A percentile compares a stretch with the other conserved stretches of the same genome.
phyloP scores from a whole-genome alignment of 2,113 vertebrate species.

The Embiotoca jacksoni region DNA sequence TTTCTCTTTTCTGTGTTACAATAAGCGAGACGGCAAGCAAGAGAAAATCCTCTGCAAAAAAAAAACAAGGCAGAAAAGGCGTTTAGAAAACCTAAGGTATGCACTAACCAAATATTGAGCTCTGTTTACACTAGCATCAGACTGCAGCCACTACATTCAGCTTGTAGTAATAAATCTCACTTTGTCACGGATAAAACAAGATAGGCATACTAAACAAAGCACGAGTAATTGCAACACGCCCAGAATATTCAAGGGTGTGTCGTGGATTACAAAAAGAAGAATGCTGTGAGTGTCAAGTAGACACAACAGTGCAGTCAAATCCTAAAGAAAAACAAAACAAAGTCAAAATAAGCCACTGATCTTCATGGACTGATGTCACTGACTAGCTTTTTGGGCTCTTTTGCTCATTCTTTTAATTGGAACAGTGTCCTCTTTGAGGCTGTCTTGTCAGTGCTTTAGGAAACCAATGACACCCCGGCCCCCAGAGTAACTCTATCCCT shows the following conservation, averaged over 20 bases:
- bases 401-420: slow-evolving; percentile 3
- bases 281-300: not conserved
- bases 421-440: slow-evolving; percentile 53
- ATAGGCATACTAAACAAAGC: slow-evolving; percentile 12
- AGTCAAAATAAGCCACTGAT: not conserved
- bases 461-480: slow-evolving; percentile 25
- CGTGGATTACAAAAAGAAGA: not conserved
- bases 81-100: slow-evolving; percentile 31
- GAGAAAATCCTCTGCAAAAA: slow-evolving; percentile 4
- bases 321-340: not conserved
- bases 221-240: slow-evolving; percentile 26
- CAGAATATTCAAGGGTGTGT: slow-evolving; percentile 14
- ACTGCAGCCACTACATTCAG: slow-evolving; percentile 11
- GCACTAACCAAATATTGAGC: slow-evolving; percentile 21
- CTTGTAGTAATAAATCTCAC: slow-evolving; percentile 20
- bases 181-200: not conserved
- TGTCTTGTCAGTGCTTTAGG: slow-evolving; percentile 40
- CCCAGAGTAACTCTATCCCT: slow-evolving; percentile 50
- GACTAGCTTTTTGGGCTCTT: not conserved
- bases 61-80: slow-evolving; percentile 16
- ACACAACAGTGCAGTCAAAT: not conserved
- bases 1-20: slow-evolving; percentile 1
- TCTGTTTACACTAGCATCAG: slow-evolving; percentile 43
- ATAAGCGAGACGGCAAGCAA: not conserved
- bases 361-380: not conserved